phyloP scores from a whole-genome alignment of 2,113 vertebrate genomes.

The Cercopithecus mona region DNA sequence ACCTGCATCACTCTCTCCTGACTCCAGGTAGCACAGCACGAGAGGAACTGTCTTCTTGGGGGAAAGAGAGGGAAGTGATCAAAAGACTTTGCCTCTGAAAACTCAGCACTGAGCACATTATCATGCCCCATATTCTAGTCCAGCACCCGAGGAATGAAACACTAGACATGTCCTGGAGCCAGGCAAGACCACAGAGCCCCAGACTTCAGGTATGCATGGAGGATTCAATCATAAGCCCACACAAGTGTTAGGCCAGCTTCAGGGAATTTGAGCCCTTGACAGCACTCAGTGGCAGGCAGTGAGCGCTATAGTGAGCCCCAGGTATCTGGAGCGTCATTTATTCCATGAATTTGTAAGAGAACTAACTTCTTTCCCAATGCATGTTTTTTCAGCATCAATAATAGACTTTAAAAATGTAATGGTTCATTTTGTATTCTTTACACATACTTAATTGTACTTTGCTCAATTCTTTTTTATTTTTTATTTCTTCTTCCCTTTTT shows the following conservation, averaged over 20 bases:
- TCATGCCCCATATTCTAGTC: not conserved
- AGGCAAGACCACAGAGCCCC: not conserved
- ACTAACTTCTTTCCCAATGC: not conserved
- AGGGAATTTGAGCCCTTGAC: not conserved
- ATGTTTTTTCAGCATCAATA: not conserved
- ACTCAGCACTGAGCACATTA: not conserved
- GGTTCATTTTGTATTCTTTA: not conserved
- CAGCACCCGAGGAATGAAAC: not conserved
- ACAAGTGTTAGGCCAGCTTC: not conserved
- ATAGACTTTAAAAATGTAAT: not conserved
- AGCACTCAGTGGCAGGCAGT: not conserved
- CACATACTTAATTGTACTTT: not conserved
- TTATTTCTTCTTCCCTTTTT: not conserved
- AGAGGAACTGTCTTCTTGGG: not conserved
- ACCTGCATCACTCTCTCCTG: not conserved
- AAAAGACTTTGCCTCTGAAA: not conserved
- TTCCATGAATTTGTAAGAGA: not conserved
- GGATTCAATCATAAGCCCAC: not conserved
- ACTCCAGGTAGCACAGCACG: not conserved
- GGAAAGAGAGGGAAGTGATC: not conserved
- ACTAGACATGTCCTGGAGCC: not conserved
- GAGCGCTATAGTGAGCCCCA: not conserved
- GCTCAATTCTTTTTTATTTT: not conserved
- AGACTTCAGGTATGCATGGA: not conserved
- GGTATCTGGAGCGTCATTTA: too few species aligned